Evolutionary conservation across 2,888 invertebrate genomes (phyloP), one percentile per base, ranked within the genome.

Genomic region (Aelia acuminata): DNA sequence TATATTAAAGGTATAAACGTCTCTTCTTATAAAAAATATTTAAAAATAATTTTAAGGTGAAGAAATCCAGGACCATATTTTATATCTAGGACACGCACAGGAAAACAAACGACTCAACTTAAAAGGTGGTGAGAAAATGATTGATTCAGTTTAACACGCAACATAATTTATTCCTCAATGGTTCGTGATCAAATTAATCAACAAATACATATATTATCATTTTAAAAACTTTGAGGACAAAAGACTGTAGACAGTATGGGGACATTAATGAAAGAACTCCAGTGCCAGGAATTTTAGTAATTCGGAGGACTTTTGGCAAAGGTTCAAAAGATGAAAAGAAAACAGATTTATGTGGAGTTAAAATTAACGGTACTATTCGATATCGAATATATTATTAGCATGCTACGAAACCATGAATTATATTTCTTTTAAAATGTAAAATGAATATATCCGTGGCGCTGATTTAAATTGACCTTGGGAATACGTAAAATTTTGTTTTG

Each of bases 281-380:
- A 35, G 1, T 20, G 63, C 63, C 63, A 70, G 63, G 20, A 70
- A 70, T 70, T 26, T 70, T 20, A 7, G 20, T 35, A 35, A 35
- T 70, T 35, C 31, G 35, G 8, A 18, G 3, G 31, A 3, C 26
- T 13, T 26, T 31, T 63, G 63, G 63, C 63, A 63, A 3, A 3
- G 26, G 13, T 63, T 63, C 63, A 63, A 63, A 63, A 63, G 63
- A 63, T 63, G 63, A 63, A 63, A 63, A 63, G 63, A n/a, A 15
- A 31, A 63, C 31, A 13, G 31, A 63, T 63, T 63, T 63, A 63
- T 31, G 31, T 3, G 26, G 3, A 4, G 63, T 63, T 63, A 63
- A 63, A 63, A 63, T 63, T 63, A 63, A 63, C 26, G 31, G 63
- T 13, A 31, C 63, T 15, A 63, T 15, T 11, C 11, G 63, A 63